Base-by-base conservation (phyloP, 1,140 invertebrate genomes). In the Dendroctonus ponderosae region DNA sequence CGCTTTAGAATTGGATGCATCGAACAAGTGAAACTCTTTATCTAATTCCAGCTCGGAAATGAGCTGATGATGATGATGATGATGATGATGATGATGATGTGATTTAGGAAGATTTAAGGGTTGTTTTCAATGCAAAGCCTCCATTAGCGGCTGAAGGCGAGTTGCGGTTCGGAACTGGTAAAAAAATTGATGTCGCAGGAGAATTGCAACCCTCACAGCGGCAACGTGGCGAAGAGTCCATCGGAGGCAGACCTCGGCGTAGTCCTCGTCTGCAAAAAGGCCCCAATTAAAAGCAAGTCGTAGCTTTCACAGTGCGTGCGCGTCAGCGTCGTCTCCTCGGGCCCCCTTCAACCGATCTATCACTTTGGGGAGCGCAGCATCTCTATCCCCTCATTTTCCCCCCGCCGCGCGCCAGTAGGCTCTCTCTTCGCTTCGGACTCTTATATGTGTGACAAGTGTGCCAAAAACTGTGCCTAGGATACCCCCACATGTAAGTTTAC, bases 321-420 rank as follows among this genome's bases (percentile, higher is more conserved):
- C 77, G 75, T 50, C 63, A 40, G 11, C 63, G 42, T 62, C 60
- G 50, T 62, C 49, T 52, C 39, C 49, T 62, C 42, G 9, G 75
- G 77, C 72, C 74, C 76, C 76, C 76, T 39, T 62, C 58, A 9
- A 50, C 73, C 76, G 77, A 77, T 78, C 77, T 78, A 77, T 75
- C 77, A 77, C 75, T 66, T 66, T 42, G 66, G 70, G 76, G 72
- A 71, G 68, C 69, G 72, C 74, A 76, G 74, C 75, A 62, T 67
- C 66, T 67, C 66, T 62, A 57, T 62, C 68, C 71, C 72, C 75
- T 76, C 75, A 14, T 12, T 49, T 52, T 74, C 76, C 71, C 64
- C 53, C 65, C 64, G 63, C 40, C 58, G 5, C 61, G 39, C 62
- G 26, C 52, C 71, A 72, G 76, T 77, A 78, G 75, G 76, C 76